phyloP scores from a whole-genome alignment of 2,113 vertebrate species.

The Hypanus sabinus region DNA sequence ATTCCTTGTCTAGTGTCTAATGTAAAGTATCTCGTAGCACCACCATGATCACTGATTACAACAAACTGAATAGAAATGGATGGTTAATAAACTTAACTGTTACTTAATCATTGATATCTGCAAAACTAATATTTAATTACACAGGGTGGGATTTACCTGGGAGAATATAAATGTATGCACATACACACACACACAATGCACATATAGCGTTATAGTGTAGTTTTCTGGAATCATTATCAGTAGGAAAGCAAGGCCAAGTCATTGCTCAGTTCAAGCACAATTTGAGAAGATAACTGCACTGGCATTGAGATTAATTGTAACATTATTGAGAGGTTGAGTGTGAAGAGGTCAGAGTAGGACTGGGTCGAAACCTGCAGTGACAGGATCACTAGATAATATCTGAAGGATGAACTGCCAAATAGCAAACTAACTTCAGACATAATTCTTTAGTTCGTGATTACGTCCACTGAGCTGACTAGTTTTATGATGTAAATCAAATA shows the following conservation, averaged over 20 bases:
- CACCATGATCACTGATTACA: constrained; percentile 46
- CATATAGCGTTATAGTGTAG: not conserved
- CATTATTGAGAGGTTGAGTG: not conserved
- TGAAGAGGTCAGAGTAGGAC: not conserved
- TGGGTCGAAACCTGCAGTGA: not conserved
- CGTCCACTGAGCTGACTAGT: not conserved
- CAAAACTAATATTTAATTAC: not conserved
- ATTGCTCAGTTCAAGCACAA: not conserved
- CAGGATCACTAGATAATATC: not conserved
- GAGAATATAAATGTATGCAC: not conserved
- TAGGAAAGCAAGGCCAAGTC: not conserved
- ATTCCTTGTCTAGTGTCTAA: constrained; percentile 47
- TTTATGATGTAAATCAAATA: constrained; percentile 33
- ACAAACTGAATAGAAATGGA: constrained; percentile 50
- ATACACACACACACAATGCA: not conserved
- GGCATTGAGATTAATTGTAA: not conserved
- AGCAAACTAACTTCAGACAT: not conserved
- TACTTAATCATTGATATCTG: not conserved
- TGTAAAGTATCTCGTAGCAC: constrained; percentile 46
- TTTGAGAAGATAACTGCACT: not conserved
- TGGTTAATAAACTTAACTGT: constrained; percentile 17
- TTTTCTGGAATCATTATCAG: not conserved
- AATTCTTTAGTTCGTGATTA: not conserved
- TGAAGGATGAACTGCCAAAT: not conserved
- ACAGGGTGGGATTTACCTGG: not conserved